Base-by-base conservation (phyloP, 2,888 invertebrate species). In the Leptopilina drosophilae region DNA sequence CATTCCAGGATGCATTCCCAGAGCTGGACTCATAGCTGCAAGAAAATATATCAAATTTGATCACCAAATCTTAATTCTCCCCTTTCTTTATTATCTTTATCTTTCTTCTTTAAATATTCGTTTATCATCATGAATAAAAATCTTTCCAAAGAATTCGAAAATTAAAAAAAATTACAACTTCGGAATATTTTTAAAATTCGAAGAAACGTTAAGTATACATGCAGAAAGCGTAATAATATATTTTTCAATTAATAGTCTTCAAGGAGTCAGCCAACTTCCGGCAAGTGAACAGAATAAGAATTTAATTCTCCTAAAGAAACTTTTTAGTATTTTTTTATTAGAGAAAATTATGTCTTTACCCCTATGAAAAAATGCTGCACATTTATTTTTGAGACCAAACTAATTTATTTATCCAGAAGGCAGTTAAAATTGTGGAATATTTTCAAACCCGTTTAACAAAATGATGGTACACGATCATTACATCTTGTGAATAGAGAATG, bases 1-100 rank as follows among this genome's bases (percentile, higher is more conserved):
- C 89, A 94, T 94, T 77, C 94, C 94, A 0, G 94, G 94, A 78
- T 94, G 93, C 92, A 94, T 93, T 65, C 95, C 94, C 76, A 97
- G 93, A 0, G 97, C 96, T 14, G 98, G 98, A 86, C 97, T 97
- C 92, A 98, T 95, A n/a, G 97, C 96, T 86, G 96, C 93, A 81
- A 85, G 76, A 78, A 62, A 77, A 80, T 53, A 77, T 62, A 77
- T 33, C 33, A 80, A 62, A 53, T 53, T 77, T 26, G 33, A 14
- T 15, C 49, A 78, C 14, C 46, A 14, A n/a, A 14, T 59, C 12
- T 59, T 59, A 2, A 33, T 33, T 33, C 33, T 33, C 33, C 33
- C 33, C 5, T 33, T 33, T 33, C 33, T 4, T 33, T 3, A 33
- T 33, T 33, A 33, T 33, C 8, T 42, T 42, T 42, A 6, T 42